Evolutionary conservation across 2,888 invertebrate species (phyloP), one percentile per base, ranked within the genome.

Genomic region (Craniophora ligustri): DNA sequence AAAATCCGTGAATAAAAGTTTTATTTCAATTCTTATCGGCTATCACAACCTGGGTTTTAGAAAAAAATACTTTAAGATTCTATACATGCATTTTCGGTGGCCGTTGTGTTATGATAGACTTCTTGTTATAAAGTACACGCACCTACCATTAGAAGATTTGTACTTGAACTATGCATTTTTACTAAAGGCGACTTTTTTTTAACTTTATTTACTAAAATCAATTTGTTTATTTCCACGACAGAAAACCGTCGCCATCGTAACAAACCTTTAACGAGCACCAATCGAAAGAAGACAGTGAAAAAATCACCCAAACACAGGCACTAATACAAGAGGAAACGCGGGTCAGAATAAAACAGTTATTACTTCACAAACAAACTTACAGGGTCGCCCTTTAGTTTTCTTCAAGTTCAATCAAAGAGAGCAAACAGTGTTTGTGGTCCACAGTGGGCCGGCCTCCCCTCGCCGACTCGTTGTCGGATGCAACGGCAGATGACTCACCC

Each of bases 391-490:
- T 75, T 75, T 77, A 73, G 75, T 86, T 76, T 82, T 82, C 84
- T 86, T 84, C 76, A 83, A 88, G 86, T 88, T 86, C 89, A 90
- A 90, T 91, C 89, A 89, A 84, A 85, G 85, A 87, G 81, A 83
- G 86, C 84, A 88, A 89, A 90, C 86, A 89, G 75, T 76, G 62
- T 71, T 77, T 69, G 76, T 73, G 78, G 80, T 76, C 78, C 78
- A 71, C 42, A 36, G 41, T 57, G 58, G 83, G 83, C 82, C 23
- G 23, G 26, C 26, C n/a, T n/a, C n/a, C n/a, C n/a, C n/a, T n/a
- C n/a, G n/a, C n/a, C n/a, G n/a, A n/a, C n/a, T 69, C 75, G 77
- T 57, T 67, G 82, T 79, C 80, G 81, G 15, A 46, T 68, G 72
- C 75, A 71, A 42, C 75, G 81, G 77, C 79, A 84, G 87, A 88